Evolutionary conservation across 2,113 vertebrate genomes (phyloP), one percentile per base, ranked within the genome.

Genomic region (Sinocyclocheilus maitianheensis): DNA sequence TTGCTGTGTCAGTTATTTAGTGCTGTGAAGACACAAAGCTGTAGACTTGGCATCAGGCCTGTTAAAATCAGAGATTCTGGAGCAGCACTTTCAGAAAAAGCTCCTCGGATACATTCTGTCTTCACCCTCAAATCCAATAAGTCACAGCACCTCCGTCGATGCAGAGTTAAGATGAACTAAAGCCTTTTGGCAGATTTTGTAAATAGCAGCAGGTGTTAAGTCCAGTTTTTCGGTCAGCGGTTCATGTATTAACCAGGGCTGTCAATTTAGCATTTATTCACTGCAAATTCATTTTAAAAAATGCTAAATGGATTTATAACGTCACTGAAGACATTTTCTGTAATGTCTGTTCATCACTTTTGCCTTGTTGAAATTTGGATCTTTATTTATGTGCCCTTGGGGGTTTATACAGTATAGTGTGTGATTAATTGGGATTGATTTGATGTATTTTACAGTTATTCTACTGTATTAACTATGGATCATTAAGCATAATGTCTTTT

Each of bases 1-100:
- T 87, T 46, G 26, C 81, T 30, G 60, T 46, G 83, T 84, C 63
- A 78, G 81, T 82, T 75, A 84, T 86, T 72, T 74, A 34, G 46
- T 48, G 24, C 40, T 26, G 46, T 77, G 1, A 51, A 84, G 18
- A 75, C 22, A 67, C 65, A 75, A 55, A 80, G 76, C 75, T 60
- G 65, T 34, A 58, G 18, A 10, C 51, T 85, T 55, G n/a, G 62
- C 71, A 62, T 30, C 13, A 34, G 74, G 78, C 51, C 62, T 69
- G 37, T 14, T 67, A 58, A 55, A 78, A 78, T 62, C 30, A 81
- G 51, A 83, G 62, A 37, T 85, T 51, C 18, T 48, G 81, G 40
- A 79, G 40, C 26, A 7, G 2, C 43, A 22, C 55, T 34, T 58
- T 58, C 63, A 30, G 63, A 58, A 53, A 46, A 53, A 62, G 58